These are phyloP conservation scores for Megalops cyprinoides DNA, from an alignment of 2,797 vertebrate species.

Conservation along the genomic window DNA sequence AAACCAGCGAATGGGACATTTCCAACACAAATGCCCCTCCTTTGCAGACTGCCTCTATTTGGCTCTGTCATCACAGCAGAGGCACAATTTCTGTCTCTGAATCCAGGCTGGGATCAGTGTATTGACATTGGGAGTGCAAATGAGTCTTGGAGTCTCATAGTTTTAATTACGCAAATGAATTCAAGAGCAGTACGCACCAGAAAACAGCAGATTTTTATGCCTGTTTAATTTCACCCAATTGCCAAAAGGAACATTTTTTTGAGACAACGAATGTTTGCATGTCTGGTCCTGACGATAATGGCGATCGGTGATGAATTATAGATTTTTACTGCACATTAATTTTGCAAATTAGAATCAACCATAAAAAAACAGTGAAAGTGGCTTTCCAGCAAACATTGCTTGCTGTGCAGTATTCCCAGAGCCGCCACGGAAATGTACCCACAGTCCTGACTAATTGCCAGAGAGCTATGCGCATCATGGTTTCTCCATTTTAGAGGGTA, in stretches of 20 bases:
- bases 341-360: not conserved
- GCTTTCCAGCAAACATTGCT: not conserved
- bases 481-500: too few relatives aligned
- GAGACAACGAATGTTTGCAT: not conserved
- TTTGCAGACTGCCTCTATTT: not conserved
- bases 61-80: not conserved
- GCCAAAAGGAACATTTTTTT: not conserved
- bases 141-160: not conserved
- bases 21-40: not conserved
- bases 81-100: not conserved
- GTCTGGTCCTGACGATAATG: constrained; percentile 13
- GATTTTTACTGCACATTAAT: not conserved
- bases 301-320: not conserved
- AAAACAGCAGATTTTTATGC: not conserved
- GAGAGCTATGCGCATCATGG: too few relatives aligned
- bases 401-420: not conserved
- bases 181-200: not conserved
- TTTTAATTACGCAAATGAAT: not conserved
- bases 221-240: constrained; percentile 1
- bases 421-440: not conserved
- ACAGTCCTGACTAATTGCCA: too few relatives aligned
- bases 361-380: not conserved
- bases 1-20: not conserved
- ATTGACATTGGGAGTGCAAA: not conserved
- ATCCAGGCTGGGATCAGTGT: not conserved